Evolutionary conservation across 2,797 vertebrate genomes (phyloP).

Genomic region (Furcifer pardalis): DNA sequence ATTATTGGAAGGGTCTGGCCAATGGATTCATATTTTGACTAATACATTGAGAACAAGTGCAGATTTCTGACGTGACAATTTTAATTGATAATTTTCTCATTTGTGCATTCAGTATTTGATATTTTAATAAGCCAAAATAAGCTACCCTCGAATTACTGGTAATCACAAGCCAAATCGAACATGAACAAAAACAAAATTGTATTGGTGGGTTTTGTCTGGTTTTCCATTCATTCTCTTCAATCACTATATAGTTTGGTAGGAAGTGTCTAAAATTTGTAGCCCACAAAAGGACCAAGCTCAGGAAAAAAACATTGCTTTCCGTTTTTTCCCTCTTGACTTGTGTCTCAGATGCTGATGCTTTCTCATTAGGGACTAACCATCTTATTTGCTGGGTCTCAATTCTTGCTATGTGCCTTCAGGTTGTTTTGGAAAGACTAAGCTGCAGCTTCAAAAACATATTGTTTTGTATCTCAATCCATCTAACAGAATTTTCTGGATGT

Average conservation of each 20-base stretch:
- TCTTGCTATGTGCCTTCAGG: neutral
- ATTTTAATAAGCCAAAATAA: neutral
- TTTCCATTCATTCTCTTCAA: neutral
- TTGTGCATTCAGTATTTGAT: neutral
- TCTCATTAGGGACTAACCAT: neutral
- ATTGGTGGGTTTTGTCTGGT: no score
- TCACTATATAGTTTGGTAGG: neutral
- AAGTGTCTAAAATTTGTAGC: neutral
- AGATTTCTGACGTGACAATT: neutral
- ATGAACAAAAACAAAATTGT: no score
- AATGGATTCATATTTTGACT: neutral
- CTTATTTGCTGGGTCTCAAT: neutral
- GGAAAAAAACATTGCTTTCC: neutral
- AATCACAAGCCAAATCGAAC: neutral
- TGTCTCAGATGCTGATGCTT: neutral
- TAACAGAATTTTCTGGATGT: neutral
- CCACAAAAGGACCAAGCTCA: neutral
- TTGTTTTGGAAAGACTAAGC: neutral
- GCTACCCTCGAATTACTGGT: neutral
- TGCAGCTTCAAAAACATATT: neutral
- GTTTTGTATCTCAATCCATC: neutral
- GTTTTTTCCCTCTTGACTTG: neutral
- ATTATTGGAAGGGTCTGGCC: neutral
- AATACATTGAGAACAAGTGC: neutral
- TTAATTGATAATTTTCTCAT: neutral